A percentile compares a stretch with the other conserved stretches of the same genome.
Evolutionary conservation across 2,888 invertebrate species (phyloP).

Genomic region (Alitta virens): DNA sequence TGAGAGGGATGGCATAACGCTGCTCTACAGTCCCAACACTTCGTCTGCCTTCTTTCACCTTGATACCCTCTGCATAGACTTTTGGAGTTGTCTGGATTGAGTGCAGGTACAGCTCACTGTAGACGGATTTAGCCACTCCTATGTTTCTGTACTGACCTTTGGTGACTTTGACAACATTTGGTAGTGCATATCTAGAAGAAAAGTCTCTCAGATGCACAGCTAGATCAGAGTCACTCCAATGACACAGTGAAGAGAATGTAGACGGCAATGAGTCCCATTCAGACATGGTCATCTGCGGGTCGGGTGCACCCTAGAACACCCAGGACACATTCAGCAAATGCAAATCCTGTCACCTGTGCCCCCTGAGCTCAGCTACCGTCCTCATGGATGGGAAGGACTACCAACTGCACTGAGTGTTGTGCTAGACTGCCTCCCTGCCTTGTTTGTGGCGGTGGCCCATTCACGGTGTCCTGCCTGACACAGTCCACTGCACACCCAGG

Average conservation of each 20-base stretch:
- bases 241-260: conserved; percentile 34
- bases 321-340: too few relatives aligned
- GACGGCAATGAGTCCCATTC: background rate
- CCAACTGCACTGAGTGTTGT: too few relatives aligned
- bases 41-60: conserved; percentile 21
- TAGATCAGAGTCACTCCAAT: conserved; percentile 27
- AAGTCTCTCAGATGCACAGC: conserved; percentile 53
- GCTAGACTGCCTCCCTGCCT: too few relatives aligned
- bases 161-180: conserved; percentile 84
- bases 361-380: too few relatives aligned
- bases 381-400: too few relatives aligned
- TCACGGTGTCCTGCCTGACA: too few relatives aligned
- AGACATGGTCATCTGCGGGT: too few relatives aligned
- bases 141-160: conserved; percentile 91
- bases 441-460: too few relatives aligned
- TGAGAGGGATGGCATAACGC: conserved; percentile 84
- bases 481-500: too few relatives aligned
- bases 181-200: conserved; percentile 71
- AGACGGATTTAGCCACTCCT: conserved; percentile 78
- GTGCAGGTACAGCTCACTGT: conserved; percentile 81
- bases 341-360: too few relatives aligned
- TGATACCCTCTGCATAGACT: conserved; percentile 58
- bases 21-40: conserved; percentile 35
- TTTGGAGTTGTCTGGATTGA: conserved; percentile 73
- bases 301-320: too few relatives aligned